Evolutionary conservation across 2,797 vertebrate genomes (phyloP), one percentile per base, ranked within the genome.

Genomic region (Pangasius macronema): DNA sequence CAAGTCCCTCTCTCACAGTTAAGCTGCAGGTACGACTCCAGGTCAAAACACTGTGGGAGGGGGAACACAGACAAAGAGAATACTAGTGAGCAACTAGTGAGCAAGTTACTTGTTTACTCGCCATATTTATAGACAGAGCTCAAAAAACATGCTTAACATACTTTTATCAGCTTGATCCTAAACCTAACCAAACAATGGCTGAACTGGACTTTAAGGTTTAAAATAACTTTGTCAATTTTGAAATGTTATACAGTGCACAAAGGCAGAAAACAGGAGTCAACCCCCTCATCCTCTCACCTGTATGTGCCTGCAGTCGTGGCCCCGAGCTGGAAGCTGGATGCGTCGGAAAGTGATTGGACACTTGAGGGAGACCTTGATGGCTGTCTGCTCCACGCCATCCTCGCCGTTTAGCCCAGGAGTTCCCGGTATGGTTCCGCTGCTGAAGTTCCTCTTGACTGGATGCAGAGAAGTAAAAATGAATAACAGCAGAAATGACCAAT

Each of bases 281-380:
- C 30, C 51, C n/a, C 49, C n/a, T 57, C 27, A 63, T 53, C 18
- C n/a, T 33, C 85, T 89, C 72, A 97, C 97, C 94, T 99, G 98
- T 96, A 99, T 97, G 92, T 99, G 97, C 87, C 97, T 94, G 91
- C 98, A 99, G 94, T 99, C 97, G 0, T 99, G 98, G 5, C 98
- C 98, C 24, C 98, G 93, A 57, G 98, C 98, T 0, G 98, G 98
- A 89, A 99, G 97, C 94, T 99, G 98, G 93, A 99, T 99, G 76
- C 98, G 96, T 63, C 98, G 96, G 95, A 99, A 99, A 42, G 98
- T 99, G 94, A 99, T 99, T 7, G 98, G 98, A 85, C 98, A 99
- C 92, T 99, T 99, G 51, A 99, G 96, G 33, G 98, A 98, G 83
- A 99, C 98, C 90, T 99, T 99, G 91, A 99, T 99, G 27, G 98